These are phyloP conservation scores for Micronisus gabar DNA, from an alignment of 2,113 vertebrate genomes.

Conservation along the genomic window DNA sequence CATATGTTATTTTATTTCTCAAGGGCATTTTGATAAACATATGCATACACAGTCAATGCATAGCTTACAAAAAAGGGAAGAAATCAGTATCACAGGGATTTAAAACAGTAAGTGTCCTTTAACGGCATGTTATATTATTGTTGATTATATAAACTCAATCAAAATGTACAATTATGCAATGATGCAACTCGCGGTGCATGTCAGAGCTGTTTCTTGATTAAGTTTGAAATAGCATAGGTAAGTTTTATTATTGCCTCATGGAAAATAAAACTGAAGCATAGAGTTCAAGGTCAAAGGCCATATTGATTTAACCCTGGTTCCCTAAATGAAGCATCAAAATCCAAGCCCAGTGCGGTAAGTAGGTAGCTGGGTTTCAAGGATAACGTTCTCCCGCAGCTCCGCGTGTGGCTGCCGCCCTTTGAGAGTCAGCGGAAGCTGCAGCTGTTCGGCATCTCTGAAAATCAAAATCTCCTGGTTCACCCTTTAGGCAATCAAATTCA, in stretches of 20 bases:
- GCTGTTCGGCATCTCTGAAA: not conserved
- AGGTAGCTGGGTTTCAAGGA: not conserved
- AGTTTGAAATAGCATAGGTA: not conserved
- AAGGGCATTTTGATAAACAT: constrained; percentile 70
- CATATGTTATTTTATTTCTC: constrained; percentile 68
- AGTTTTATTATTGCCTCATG: not conserved
- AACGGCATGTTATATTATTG: constrained; percentile 2
- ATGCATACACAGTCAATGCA: constrained; percentile 5
- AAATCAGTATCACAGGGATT: not conserved
- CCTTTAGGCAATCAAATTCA: not conserved
- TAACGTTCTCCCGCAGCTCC: not conserved
- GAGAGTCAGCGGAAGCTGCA: not conserved
- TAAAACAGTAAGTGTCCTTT: constrained; percentile 19
- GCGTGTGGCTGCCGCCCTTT: accelerated
- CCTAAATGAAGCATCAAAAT: not conserved
- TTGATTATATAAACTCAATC: not conserved
- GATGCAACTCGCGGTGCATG: not conserved
- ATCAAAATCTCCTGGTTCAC: not conserved
- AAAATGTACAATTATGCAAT: not conserved
- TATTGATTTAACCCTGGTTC: not conserved
- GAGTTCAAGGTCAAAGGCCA: not conserved
- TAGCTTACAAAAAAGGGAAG: not conserved
- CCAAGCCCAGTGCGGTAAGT: not conserved
- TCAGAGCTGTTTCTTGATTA: not conserved
- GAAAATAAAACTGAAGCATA: not conserved